Evolutionary conservation across 2,888 invertebrate species (phyloP), one percentile per base, ranked within the genome.

Genomic region (Mesorhabditis sp.): DNA sequence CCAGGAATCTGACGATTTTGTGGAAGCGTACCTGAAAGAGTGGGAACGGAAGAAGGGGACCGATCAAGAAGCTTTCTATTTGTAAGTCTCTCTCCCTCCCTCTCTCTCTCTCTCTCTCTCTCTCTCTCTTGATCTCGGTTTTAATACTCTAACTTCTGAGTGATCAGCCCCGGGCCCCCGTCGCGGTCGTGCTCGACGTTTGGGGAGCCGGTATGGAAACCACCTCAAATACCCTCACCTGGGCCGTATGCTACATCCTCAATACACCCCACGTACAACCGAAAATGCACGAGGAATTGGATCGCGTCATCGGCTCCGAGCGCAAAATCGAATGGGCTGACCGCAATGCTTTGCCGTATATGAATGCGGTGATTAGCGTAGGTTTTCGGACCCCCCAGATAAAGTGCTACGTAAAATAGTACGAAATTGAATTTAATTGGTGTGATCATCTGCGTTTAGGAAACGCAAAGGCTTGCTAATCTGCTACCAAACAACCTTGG

Each of bases 291-390:
- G 71, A 75, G 45, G 79, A 79, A 62, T 41, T 79, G 63, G 72
- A 75, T 43, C n/a, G 68, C 15, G 76, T 78, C n/a, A 76, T 78
- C 15, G 76, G 75, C n/a, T 72, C 67, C 45, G 78, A 76, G 45
- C 45, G 74, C 10, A 7, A 70, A 5, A 67, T 78, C 7, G 75
- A 69, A 4, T 71, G 70, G 65, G 62, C 70, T 7, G 79, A 78
- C 45, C 74, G 70, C 50, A 67, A 62, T 4, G 15, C 73, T 58
- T 68, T 79, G 15, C 67, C 71, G 4, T 79, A 76, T 42, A 65
- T 63, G 13, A 69, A 71, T 28, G 79, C 79, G 1, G 71, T 68
- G n/a, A 72, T 76, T 58, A 76, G 73, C 69, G 72, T 73, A 42
- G 65, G 68, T 67, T 28, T 3, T 4, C 4, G 28, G 28, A 28